Evolutionary conservation across 2,888 invertebrate species (phyloP).

Genomic region (Branchipolynoe longqiensis): DNA sequence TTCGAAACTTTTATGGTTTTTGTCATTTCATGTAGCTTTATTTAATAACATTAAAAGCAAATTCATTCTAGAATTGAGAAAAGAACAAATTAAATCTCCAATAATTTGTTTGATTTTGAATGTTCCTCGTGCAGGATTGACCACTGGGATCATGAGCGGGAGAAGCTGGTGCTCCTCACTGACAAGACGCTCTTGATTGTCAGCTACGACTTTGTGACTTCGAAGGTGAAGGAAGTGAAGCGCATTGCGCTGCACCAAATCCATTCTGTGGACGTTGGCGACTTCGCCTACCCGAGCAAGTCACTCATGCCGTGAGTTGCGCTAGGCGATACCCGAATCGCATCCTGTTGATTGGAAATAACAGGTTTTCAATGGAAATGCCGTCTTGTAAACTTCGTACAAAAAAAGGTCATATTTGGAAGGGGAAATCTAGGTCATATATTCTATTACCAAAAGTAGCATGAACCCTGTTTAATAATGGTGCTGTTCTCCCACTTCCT

Average conservation of each 20-base stretch:
- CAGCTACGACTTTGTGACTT: constrained; percentile 93
- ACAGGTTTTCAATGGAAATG: too few species aligned
- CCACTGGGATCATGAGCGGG: constrained; percentile 93
- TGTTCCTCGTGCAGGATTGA: constrained; percentile 90
- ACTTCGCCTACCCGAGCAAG: constrained; percentile 90
- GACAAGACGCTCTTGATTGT: constrained; percentile 88
- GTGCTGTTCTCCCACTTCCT: too few species aligned
- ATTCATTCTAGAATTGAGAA: not conserved
- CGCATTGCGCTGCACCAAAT: constrained; percentile 87
- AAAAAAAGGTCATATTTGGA: too few species aligned
- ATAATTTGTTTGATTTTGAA: not conserved
- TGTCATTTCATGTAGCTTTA: too few species aligned
- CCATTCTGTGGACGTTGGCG: constrained; percentile 89
- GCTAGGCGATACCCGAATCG: too few species aligned
- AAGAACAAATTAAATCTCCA: not conserved
- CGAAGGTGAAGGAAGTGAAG: constrained; percentile 87
- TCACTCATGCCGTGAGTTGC: constrained; percentile 93
- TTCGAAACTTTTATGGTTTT: too few species aligned
- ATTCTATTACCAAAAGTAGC: too few species aligned
- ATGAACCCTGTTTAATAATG: too few species aligned
- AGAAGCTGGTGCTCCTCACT: constrained; percentile 89
- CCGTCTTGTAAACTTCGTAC: too few species aligned
- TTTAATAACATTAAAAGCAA: not conserved
- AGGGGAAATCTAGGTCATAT: too few species aligned
- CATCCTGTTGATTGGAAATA: too few species aligned